Conservation (phyloP, 1,140 invertebrate genomes). For the Drosophila melanica region DNA sequence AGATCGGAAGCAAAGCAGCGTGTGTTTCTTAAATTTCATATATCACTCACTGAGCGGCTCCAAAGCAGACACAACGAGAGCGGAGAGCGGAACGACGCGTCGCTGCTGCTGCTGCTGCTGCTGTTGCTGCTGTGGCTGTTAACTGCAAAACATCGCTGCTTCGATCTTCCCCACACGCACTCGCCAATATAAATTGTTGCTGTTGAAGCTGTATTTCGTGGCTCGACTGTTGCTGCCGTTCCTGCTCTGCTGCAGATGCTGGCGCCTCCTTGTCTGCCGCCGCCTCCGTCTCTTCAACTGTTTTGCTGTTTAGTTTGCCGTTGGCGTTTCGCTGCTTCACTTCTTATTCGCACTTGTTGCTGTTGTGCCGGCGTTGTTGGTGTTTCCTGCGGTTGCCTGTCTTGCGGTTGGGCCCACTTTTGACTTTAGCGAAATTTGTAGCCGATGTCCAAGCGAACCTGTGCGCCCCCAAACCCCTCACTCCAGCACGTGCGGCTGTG, state of each 20-base stretch:
- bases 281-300: conserved; percentile 5
- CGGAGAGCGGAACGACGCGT: conserved; percentile 54
- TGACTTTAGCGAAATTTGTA: conserved; percentile 52
- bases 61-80: conserved; percentile 44
- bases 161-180: conserved; percentile 27
- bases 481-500: no score
- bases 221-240: conserved; percentile 17
- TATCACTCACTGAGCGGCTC: conserved; percentile 38
- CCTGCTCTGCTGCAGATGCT: conserved; percentile 20
- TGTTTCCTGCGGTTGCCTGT: conserved; percentile 45
- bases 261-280: background rate
- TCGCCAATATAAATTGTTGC: conserved; percentile 19
- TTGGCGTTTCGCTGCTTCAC: conserved; percentile 42
- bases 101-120: conserved; percentile 41
- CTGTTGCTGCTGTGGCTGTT: conserved; percentile 44
- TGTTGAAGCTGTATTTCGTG: conserved; percentile 32
- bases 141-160: conserved; percentile 31
- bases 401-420: conserved; percentile 35
- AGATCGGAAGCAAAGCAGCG: conserved; percentile 41
- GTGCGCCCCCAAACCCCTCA: background rate
- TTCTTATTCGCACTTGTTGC: conserved; percentile 47
- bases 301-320: conserved; percentile 34
- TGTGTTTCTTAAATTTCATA: conserved; percentile 13
- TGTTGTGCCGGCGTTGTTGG: conserved; percentile 29
- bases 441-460: background rate